Evolutionary conservation across 1,140 invertebrate genomes (phyloP).

Genomic region (Mactra quadrangularis): DNA sequence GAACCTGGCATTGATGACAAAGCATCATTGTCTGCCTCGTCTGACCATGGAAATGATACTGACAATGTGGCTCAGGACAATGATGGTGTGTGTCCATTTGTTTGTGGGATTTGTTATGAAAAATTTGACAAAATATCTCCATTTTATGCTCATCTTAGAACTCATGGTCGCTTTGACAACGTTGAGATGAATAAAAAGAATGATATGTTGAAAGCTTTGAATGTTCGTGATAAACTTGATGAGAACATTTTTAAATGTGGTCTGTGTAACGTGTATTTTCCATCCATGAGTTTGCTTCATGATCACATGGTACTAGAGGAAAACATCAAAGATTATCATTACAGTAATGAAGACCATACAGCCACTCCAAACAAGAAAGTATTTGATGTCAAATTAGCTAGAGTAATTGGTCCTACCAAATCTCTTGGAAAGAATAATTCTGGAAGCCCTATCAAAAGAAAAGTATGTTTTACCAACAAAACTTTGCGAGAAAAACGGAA

Average conservation of each 20-base stretch:
- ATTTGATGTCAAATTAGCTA: no score
- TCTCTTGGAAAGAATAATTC: no score
- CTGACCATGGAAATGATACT: no score
- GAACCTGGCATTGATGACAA: no score
- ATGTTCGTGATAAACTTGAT: not conserved
- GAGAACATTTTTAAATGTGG: conserved; percentile 30
- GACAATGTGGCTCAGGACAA: no score
- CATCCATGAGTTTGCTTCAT: conserved; percentile 26
- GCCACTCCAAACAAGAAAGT: conserved; percentile 9
- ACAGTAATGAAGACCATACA: conserved; percentile 30
- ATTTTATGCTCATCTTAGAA: conserved; percentile 16
- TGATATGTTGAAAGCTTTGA: not conserved
- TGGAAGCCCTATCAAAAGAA: no score
- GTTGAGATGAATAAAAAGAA: not conserved
- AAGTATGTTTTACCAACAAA: no score
- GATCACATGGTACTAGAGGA: conserved; percentile 24
- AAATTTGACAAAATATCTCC: conserved; percentile 11
- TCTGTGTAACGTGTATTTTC: not conserved
- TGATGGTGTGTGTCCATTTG: conserved; percentile 17
- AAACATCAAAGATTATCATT: conserved; percentile 15
- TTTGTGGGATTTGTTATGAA: conserved; percentile 27
- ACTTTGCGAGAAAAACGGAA: no score
- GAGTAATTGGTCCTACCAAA: no score
- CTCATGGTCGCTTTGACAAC: not conserved
- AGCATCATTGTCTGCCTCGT: no score